These are phyloP conservation scores for Rotaria macrura DNA, from an alignment of 2,888 invertebrate species.

Conservation along the genomic window DNA sequence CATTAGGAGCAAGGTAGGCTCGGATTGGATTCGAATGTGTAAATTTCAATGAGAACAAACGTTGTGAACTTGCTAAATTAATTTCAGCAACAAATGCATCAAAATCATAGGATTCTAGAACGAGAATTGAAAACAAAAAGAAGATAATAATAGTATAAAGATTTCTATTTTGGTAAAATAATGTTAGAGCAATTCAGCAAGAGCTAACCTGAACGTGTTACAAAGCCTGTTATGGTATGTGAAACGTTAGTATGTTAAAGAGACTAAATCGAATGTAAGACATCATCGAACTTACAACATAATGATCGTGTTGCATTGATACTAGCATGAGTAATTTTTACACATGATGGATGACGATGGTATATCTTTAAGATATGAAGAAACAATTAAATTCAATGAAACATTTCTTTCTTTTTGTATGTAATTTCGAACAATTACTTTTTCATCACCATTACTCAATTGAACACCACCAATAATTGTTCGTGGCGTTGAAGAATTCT, in stretches of 20 bases:
- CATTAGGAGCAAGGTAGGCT: background rate
- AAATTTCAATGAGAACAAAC: background rate
- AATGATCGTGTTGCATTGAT: background rate
- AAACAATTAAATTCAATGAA: background rate
- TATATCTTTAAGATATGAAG: background rate
- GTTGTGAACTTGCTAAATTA: background rate
- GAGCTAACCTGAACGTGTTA: background rate
- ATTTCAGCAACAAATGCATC: conserved; percentile 2
- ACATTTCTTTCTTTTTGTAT: no score
- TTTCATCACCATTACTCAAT: background rate
- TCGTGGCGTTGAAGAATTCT: background rate
- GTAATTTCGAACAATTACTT: background rate
- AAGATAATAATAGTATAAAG: background rate
- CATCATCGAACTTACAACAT: background rate
- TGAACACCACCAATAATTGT: background rate
- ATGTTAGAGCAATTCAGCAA: background rate
- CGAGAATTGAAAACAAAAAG: background rate
- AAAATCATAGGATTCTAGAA: background rate
- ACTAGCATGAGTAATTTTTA: background rate
- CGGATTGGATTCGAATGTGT: background rate
- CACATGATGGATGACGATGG: background rate
- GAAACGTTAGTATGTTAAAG: background rate
- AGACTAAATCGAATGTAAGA: background rate
- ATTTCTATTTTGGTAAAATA: background rate
- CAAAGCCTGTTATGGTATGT: background rate